Evolutionary conservation across 2,888 invertebrate genomes (phyloP), one percentile per base, ranked within the genome.

Genomic region (Adelognathus sp.): DNA sequence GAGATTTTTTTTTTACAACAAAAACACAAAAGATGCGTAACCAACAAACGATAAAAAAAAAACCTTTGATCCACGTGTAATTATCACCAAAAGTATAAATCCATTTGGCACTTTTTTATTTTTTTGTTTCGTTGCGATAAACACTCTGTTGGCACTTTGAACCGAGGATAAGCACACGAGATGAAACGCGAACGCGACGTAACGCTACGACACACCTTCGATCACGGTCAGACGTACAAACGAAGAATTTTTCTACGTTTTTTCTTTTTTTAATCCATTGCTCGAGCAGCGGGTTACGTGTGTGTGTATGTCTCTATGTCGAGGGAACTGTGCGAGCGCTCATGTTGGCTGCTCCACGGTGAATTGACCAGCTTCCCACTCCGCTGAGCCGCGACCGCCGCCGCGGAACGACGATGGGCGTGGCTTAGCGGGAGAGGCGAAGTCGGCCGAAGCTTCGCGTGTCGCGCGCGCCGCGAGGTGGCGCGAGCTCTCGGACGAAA

Each of bases 311-410:
- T 58, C 54, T 54, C 81, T 86, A 82, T 82, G 78, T 83, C 84
- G 83, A 83, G 81, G 84, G 86, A 86, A 86, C 88, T 81, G 79
- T 84, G 81, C 83, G 84, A 84, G 78, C 85, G 81, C 82, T 86
- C 84, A 84, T 85, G 80, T 83, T 84, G 84, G 60, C 84, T 86
- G 80, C 84, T 83, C 82, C 79, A 77, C 82, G 75, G 84, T 83
- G 84, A 86, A 87, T 86, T 87, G n/a, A 82, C 84, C 85, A 85
- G 84, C 85, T 85, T 86, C 87, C 87, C 86, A 84, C 84, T 83
- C 83, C 76, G 82, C 83, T 41, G 46, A 11, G 85, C 83, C 84
- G 82, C 81, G n/a, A n/a, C n/a, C n/a, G n/a, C n/a, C n/a, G n/a
- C n/a, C n/a, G n/a, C n/a, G n/a, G n/a, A n/a, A n/a, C n/a, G n/a